A percentile compares a stretch with the other conserved stretches of the same genome.
Conservation (phyloP, 2,797 vertebrate species). For the Uromys caudimaculatus region DNA sequence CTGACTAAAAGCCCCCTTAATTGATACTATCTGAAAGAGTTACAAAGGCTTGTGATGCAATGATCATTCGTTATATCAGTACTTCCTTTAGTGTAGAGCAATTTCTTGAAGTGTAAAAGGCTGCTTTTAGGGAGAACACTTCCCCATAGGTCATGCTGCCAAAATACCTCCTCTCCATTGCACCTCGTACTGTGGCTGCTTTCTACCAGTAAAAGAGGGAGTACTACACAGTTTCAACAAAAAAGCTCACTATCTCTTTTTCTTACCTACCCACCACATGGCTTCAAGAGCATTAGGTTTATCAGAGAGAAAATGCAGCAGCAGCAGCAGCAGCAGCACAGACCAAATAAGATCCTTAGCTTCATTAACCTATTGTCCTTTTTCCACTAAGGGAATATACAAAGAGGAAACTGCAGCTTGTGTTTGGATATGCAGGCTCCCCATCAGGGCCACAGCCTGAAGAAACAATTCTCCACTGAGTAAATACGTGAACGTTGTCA, state of each 20-base stretch:
- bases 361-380: neutral
- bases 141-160: neutral
- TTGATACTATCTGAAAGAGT: neutral
- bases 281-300: neutral
- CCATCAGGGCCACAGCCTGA: neutral
- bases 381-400: neutral
- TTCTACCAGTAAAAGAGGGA: neutral
- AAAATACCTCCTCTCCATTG: neutral
- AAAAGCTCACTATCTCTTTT: neutral
- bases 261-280: neutral
- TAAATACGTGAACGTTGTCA: neutral
- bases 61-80: neutral
- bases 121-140: neutral
- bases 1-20: neutral
- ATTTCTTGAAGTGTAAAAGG: neutral
- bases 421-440: neutral
- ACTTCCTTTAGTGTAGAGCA: neutral
- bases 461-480: neutral
- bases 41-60: neutral
- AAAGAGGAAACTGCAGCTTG: conserved; percentile 13
- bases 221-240: neutral
- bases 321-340: neutral
- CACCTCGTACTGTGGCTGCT: neutral
- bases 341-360: neutral
- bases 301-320: neutral